These are phyloP conservation scores for Uromys caudimaculatus DNA, from an alignment of 2,797 vertebrate species.

Conservation along the genomic window DNA sequence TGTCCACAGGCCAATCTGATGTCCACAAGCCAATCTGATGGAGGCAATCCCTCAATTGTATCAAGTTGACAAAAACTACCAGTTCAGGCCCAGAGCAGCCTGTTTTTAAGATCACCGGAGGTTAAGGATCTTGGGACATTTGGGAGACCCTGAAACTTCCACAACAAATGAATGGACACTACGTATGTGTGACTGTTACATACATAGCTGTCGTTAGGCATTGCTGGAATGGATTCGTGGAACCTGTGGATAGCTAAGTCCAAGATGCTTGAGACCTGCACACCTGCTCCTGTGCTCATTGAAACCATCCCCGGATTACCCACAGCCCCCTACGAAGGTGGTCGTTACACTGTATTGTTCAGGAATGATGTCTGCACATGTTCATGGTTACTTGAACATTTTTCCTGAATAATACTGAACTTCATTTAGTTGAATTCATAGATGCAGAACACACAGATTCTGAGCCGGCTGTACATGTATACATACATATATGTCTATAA, in stretches of 20 bases:
- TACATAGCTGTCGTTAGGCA: background rate
- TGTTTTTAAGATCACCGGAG: rapidly evolving
- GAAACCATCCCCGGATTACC: background rate
- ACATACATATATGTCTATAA: background rate
- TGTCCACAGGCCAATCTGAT: background rate
- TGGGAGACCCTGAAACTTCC: background rate
- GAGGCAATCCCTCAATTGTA: background rate
- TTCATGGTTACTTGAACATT: background rate
- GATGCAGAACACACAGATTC: background rate
- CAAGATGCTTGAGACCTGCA: background rate
- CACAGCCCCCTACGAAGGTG: rapidly evolving
- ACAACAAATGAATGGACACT: background rate
- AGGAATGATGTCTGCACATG: background rate
- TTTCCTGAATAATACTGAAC: background rate
- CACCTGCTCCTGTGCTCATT: background rate
- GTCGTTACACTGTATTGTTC: background rate
- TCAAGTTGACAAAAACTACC: background rate
- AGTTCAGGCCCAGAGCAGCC: background rate
- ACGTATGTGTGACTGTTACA: rapidly evolving
- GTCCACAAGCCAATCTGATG: background rate
- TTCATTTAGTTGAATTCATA: background rate
- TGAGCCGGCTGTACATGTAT: background rate
- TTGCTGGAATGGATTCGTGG: background rate
- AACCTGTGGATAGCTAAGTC: background rate
- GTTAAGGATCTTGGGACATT: background rate